A percentile compares a stretch with the other conserved stretches of the same genome.
These are phyloP conservation scores for Aselliscus stoliczkanus DNA, from an alignment of 2,797 vertebrate genomes.

Conservation along the genomic window DNA sequence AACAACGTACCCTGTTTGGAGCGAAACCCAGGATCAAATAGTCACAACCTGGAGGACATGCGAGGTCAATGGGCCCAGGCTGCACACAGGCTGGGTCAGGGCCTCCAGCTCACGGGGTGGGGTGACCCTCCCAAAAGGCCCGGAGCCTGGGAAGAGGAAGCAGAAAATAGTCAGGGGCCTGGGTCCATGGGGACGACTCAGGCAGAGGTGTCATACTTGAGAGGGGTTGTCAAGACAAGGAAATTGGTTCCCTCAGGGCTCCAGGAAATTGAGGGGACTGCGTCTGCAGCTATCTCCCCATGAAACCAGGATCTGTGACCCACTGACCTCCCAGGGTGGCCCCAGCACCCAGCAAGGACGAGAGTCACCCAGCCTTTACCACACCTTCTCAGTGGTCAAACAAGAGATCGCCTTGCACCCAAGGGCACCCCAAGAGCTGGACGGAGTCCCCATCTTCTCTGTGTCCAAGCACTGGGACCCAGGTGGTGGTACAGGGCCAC, in stretches of 20 bases:
- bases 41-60: constrained; percentile 20
- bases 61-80: neutral
- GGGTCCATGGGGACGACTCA: rapidly evolving
- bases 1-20: constrained; percentile 60
- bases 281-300: rapidly evolving
- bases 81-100: rapidly evolving
- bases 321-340: neutral
- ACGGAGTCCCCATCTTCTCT: neutral
- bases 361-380: neutral
- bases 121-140: neutral
- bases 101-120: rapidly evolving
- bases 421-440: neutral
- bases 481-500: rapidly evolving
- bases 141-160: neutral
- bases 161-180: neutral
- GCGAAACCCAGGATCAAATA: constrained; percentile 18
- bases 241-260: neutral
- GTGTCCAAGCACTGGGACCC: neutral
- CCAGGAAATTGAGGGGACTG: neutral
- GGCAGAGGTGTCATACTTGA: neutral
- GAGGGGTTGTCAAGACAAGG: no score
- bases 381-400: neutral
- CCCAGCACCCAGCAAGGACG: neutral
- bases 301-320: rapidly evolving
- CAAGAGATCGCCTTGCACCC: neutral